Conservation (phyloP, 2,888 invertebrate species). For the Metopia argyrocephala region DNA sequence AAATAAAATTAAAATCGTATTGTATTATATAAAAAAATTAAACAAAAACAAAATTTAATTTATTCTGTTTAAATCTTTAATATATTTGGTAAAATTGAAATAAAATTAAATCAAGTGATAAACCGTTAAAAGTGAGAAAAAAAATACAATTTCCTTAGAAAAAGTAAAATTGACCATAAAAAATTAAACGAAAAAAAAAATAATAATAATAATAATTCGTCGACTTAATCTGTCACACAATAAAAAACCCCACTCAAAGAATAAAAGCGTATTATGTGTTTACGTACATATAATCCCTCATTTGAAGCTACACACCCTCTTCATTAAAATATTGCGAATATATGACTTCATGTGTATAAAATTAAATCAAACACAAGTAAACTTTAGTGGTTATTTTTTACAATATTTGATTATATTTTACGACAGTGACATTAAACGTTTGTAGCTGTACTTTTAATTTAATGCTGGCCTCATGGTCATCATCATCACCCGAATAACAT, state of each 20-base stretch:
- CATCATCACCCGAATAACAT: constrained; percentile 11
- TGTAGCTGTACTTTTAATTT: constrained; percentile 66
- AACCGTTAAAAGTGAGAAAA: no score
- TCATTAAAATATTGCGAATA: background rate
- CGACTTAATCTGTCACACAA: background rate
- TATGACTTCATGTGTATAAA: background rate
- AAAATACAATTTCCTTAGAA: background rate
- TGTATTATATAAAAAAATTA: no score
- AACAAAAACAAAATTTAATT: no score
- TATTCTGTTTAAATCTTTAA: no score
- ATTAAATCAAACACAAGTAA: background rate
- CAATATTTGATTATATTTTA: constrained; percentile 70
- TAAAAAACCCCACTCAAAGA: background rate
- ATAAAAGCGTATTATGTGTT: background rate
- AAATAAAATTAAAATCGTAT: no score
- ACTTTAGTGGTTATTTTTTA: background rate
- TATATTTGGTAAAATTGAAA: no score
- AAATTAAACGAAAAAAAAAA: constrained; percentile 8
- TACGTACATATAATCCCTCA: background rate
- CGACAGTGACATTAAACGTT: constrained; percentile 68
- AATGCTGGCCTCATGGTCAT: constrained; percentile 28
- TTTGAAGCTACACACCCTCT: background rate
- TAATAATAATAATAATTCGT: background rate
- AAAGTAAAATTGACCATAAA: background rate
- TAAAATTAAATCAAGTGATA: no score